Evolutionary conservation across 2,797 vertebrate species (phyloP).

Genomic region (Chaenodraco wilsoni): DNA sequence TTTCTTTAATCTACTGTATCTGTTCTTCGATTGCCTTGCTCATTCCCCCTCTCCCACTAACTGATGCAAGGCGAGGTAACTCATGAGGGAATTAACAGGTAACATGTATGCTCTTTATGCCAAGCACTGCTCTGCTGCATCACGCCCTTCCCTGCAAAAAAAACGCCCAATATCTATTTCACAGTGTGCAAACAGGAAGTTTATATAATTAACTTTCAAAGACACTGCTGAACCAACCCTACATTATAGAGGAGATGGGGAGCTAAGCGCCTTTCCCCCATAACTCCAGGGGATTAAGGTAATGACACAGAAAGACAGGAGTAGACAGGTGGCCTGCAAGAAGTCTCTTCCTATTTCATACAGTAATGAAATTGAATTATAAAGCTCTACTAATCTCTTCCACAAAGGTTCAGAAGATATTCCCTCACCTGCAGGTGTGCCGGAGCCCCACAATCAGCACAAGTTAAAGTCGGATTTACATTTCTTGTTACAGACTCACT

Average conservation of each 20-base stretch:
- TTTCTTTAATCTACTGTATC: slow-evolving; percentile 63
- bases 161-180: slow-evolving; percentile 23
- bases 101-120: slow-evolving; percentile 58
- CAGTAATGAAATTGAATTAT: slow-evolving; percentile 78
- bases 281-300: slow-evolving; percentile 73
- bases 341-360: slow-evolving; percentile 69
- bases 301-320: slow-evolving; percentile 72
- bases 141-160: slow-evolving; percentile 17
- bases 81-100: slow-evolving; percentile 63
- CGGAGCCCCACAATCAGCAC: slow-evolving; percentile 30
- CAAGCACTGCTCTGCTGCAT: slow-evolving; percentile 31
- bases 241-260: slow-evolving; percentile 50
- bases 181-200: slow-evolving; percentile 50
- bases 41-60: slow-evolving; percentile 47
- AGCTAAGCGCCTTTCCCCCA: slow-evolving; percentile 47
- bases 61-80: slow-evolving; percentile 74
- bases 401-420: slow-evolving; percentile 64
- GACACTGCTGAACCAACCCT: slow-evolving; percentile 57
- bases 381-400: slow-evolving; percentile 73
- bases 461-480: slow-evolving; percentile 33
- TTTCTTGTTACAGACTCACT: slow-evolving; percentile 21
- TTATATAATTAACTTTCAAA: slow-evolving; percentile 73
- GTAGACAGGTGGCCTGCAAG: slow-evolving; percentile 66
- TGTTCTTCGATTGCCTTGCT: slow-evolving; percentile 57
- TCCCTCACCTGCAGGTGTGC: slow-evolving; percentile 55